These are phyloP conservation scores for Lophius piscatorius DNA, from an alignment of 2,113 vertebrate species.

Conservation along the genomic window DNA sequence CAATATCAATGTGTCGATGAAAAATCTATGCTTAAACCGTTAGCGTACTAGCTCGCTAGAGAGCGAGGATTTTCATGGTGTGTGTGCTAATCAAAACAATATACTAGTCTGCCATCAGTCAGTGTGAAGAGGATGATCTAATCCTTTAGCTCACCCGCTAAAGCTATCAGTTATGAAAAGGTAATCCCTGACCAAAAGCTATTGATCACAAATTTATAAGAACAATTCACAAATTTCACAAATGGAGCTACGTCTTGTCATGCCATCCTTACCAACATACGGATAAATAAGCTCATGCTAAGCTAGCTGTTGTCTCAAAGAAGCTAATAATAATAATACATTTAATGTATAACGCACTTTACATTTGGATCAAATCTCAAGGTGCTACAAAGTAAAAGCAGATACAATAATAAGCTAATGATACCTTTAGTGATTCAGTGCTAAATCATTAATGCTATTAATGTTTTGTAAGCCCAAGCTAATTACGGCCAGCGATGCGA, in stretches of 20 bases:
- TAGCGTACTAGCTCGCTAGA: not conserved
- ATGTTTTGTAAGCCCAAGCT: conserved; percentile 5
- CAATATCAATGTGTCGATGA: too few species aligned
- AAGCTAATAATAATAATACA: too few species aligned
- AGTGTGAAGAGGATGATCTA: not conserved
- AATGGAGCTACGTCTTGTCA: conserved; percentile 1
- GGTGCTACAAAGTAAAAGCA: too few species aligned
- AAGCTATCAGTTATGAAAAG: not conserved
- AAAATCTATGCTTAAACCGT: too few species aligned
- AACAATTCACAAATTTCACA: conserved; percentile 12
- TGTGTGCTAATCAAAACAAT: too few species aligned
- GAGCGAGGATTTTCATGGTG: too few species aligned
- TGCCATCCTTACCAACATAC: conserved; percentile 10
- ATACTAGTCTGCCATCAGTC: not conserved
- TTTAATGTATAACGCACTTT: too few species aligned
- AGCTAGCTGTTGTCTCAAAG: conserved; percentile 1
- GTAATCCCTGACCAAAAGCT: too few species aligned
- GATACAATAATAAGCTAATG: conserved; percentile 11
- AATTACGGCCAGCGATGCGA: conserved; percentile 16
- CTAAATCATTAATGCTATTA: too few species aligned
- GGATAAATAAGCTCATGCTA: conserved; percentile 17
- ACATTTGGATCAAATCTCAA: too few species aligned
- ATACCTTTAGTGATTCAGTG: conserved; percentile 15
- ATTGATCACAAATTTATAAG: too few species aligned
- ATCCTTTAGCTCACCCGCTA: not conserved